Evolutionary conservation across 2,888 invertebrate genomes (phyloP), one percentile per base, ranked within the genome.

Genomic region (Loripinus fragilis): DNA sequence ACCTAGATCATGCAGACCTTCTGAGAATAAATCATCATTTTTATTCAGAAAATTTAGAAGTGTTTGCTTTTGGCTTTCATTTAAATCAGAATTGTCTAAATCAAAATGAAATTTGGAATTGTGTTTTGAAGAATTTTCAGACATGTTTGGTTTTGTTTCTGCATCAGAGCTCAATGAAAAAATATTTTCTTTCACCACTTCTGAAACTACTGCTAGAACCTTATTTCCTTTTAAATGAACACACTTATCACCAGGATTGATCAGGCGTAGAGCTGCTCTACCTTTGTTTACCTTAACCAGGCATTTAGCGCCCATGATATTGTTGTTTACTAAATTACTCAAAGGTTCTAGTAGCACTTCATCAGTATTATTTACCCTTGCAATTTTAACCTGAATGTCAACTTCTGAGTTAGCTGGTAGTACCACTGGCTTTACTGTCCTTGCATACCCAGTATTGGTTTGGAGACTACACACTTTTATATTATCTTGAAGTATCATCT

Each of bases 11-110:
- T 78, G 70, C 28, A 74, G 23, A 17, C 74, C 75, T 74, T 55
- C 28, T n/a, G 83, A 80, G 68, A 83, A 83, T 0, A 80, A 12
- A 41, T 83, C 74, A 23, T 33, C 74, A 52, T 78, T 83, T 35
- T 50, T 30, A 15, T 71, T 52, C 0, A 83, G 30, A 17, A 83
- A 50, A 17, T 71, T 52, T 5, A 70, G 15, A 8, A 83, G 48
- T 23, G 28, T 25, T 1, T 66, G 28, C 60, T 78, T 81, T 30
- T 78, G 60, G 35, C 67, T n/a, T 33, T 70, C 50, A 52, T 20
- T 52, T 41, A 81, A 64, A 45, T 81, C 65, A 0, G 76, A 71
- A 66, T 67, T 20, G 8, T 38, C 8, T 23, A 77, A n/a, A 17
- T 69, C 42, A 41, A 66, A 70, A 30, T 67, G n/a, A 25, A 55